A percentile compares a stretch with the other conserved stretches of the same genome.
phyloP scores from a whole-genome alignment of 2,888 invertebrate genomes.

The Diplolepis rosae region DNA sequence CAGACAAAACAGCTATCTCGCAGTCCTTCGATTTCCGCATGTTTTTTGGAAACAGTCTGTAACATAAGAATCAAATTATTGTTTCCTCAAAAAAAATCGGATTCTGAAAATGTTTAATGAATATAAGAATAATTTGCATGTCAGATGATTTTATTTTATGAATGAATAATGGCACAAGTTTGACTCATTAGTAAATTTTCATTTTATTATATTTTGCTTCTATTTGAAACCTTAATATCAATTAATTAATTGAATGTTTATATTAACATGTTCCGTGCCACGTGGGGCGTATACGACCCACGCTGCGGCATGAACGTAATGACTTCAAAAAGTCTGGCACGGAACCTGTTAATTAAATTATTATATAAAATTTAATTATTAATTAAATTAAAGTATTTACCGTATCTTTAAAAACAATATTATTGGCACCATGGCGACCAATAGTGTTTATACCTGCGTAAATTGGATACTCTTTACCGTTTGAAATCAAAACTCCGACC shows the following conservation, averaged over 20 bases:
- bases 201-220: not conserved
- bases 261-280: too few species aligned
- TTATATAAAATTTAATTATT: too few species aligned
- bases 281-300: too few species aligned
- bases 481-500: not conserved
- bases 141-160: too few species aligned
- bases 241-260: too few species aligned
- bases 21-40: slow-evolving; percentile 75
- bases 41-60: slow-evolving; percentile 75
- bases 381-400: not conserved
- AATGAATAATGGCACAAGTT: too few species aligned
- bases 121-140: too few species aligned
- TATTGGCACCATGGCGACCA: not conserved
- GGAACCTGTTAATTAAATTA: too few species aligned
- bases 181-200: too few species aligned
- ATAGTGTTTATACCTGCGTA: not conserved
- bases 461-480: not conserved
- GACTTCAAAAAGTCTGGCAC: too few species aligned
- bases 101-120: too few species aligned
- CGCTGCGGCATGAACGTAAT: too few species aligned
- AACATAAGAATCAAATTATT: slow-evolving; percentile 31
- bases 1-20: slow-evolving; percentile 65
- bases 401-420: slow-evolving; percentile 9
- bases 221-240: not conserved
- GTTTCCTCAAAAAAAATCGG: not conserved